A percentile compares a stretch with the other conserved stretches of the same genome.
Conservation (phyloP, 53 echinoderm and acorn worm species). For the Antedon mediterranea region DNA sequence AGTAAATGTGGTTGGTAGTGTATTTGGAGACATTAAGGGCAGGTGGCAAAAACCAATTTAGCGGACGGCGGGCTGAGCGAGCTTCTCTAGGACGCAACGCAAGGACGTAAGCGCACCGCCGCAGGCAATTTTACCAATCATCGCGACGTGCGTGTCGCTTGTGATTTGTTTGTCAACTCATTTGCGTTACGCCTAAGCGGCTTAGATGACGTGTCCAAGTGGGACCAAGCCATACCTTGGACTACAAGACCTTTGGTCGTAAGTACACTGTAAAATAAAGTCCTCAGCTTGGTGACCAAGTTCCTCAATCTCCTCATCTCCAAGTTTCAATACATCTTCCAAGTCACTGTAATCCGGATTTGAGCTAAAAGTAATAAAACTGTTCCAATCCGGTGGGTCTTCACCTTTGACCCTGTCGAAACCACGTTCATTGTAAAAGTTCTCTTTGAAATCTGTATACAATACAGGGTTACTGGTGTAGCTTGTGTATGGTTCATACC, state of each 20-base stretch:
- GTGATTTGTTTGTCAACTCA: too few relatives aligned
- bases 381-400: constrained; percentile 26
- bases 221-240: constrained; percentile 13
- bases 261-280: constrained; percentile 36
- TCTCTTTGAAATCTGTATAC: neutral
- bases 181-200: too few relatives aligned
- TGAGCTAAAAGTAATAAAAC: constrained; percentile 25
- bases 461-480: neutral
- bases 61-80: too few relatives aligned
- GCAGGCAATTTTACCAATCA: constrained; percentile 14
- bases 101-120: too few relatives aligned
- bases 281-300: constrained; percentile 26
- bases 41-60: too few relatives aligned
- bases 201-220: too few relatives aligned
- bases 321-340: constrained; percentile 5
- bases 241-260: constrained; percentile 23
- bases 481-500: neutral
- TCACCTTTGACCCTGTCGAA: constrained; percentile 15
- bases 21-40: too few relatives aligned
- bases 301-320: constrained; percentile 5
- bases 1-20: too few relatives aligned
- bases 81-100: too few relatives aligned
- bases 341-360: constrained; percentile 27
- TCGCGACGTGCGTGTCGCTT: neutral
- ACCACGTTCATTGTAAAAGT: neutral